Conservation (phyloP, 2,888 invertebrate species). For the Hanleya hanleyi region DNA sequence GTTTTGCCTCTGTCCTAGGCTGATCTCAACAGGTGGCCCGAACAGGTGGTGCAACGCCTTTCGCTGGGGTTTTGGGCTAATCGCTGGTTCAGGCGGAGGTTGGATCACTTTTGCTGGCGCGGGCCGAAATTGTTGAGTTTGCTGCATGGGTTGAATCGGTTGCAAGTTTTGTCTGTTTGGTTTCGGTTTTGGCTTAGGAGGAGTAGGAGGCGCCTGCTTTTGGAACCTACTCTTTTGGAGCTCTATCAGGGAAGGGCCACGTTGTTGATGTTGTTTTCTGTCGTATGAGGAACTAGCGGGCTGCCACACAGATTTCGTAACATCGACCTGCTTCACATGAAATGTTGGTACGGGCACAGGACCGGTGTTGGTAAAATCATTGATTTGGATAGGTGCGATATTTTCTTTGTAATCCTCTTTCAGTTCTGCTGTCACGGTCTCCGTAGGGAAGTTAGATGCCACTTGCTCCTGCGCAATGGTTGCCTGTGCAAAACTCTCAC, state of each 20-base stretch:
- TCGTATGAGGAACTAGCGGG: neutral
- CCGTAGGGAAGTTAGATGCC: conserved; percentile 2
- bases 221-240: neutral
- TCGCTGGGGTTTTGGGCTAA: conserved; percentile 21
- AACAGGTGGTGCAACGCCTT: conserved; percentile 52
- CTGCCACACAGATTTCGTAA: neutral
- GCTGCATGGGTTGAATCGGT: neutral
- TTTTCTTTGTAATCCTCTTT: conserved; percentile 9
- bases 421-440: conserved; percentile 6
- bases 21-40: conserved; percentile 53
- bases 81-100: neutral
- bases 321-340: neutral
- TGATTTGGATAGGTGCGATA: neutral
- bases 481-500: neutral
- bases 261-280: neutral
- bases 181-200: conserved; percentile 2
- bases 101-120: neutral
- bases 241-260: neutral
- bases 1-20: neutral
- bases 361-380: too few relatives aligned
- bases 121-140: neutral
- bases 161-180: neutral
- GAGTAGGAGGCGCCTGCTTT: neutral
- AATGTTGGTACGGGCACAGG: neutral
- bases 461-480: neutral